Evolutionary conservation across 2,113 vertebrate species (phyloP), one percentile per base, ranked within the genome.

Genomic region (Nibea albiflora): DNA sequence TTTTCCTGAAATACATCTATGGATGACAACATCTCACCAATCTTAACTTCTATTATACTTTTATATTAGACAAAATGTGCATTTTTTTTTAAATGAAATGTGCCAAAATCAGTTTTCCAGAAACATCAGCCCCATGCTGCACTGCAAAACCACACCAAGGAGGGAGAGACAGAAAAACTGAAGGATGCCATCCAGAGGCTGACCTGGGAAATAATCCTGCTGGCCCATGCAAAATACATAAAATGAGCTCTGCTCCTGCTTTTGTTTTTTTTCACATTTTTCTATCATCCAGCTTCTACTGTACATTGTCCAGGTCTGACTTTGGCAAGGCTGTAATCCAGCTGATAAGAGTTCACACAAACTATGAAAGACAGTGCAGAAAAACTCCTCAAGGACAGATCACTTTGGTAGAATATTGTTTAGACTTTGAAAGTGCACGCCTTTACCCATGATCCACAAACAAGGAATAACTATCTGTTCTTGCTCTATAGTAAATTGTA

Each of bases 101-200:
- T 28, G 20, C 2, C 22, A 17, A 20, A 17, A 46, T 66, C 8
- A 2, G 0, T 20, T 62, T 69, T 24, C n/a, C 15, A 81, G 20
- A 87, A 80, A 65, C 75, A 85, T 57, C 68, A 80, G 69, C 68
- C 68, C 5, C 57, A 60, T 20, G 78, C 77, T 85, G 72, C 89
- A 91, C 89, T 39, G 85, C 88, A 93, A 91, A 67, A 68, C 58
- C 79, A 87, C 73, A 70, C 39, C n/a, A 62, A 81, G 46, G 49
- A 72, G 50, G 58, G 70, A 70, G 49, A 87, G 56, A 70, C 5
- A 35, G 24, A 28, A 64, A 61, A 62, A 78, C 16, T 73, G 47
- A 49, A 77, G 56, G 60, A 47, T 2, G 35, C 80, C 88, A 88
- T 44, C 81, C 57, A 88, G 75, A 88, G 83, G 79, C 77, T 39